phyloP scores from a whole-genome alignment of 2,888 invertebrate genomes.

The Callinectes sapidus region DNA sequence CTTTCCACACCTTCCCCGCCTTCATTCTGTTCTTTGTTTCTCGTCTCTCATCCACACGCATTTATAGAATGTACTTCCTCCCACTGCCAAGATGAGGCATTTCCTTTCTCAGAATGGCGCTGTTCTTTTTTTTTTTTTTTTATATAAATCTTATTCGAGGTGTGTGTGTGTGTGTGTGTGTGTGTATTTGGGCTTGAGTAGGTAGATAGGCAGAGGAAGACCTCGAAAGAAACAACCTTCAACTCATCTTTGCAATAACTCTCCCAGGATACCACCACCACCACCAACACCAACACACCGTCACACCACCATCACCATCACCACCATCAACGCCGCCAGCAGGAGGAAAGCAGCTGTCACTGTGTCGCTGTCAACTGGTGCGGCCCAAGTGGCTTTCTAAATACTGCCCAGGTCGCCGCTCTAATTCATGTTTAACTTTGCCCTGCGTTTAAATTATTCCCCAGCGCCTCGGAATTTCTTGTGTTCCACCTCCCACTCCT shows the following conservation, averaged over 20 bases:
- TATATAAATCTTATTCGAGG: not conserved
- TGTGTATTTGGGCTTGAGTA: conserved; percentile 40
- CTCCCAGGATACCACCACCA: not conserved
- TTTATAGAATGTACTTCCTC: not conserved
- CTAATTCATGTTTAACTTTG: not conserved
- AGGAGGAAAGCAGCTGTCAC: not conserved
- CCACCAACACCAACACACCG: not conserved
- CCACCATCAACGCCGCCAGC: not conserved
- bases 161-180: conserved; percentile 44
- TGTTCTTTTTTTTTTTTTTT: not conserved
- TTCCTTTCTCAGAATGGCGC: not conserved
- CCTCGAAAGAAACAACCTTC: not conserved
- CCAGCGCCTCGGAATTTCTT: not conserved
- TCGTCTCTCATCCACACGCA: not conserved
- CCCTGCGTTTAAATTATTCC: not conserved
- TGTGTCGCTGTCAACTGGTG: not conserved
- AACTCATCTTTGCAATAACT: not conserved
- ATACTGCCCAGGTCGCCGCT: not conserved
- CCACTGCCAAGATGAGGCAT: not conserved
- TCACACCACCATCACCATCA: not conserved
- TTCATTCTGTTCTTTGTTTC: not conserved
- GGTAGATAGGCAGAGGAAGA: not conserved
- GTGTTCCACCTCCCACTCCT: not conserved
- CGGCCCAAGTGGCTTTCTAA: not conserved
- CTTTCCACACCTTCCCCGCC: not conserved